These are phyloP conservation scores for Eulacestoma nigropectus DNA, from an alignment of 2,113 vertebrate genomes.

Conservation along the genomic window DNA sequence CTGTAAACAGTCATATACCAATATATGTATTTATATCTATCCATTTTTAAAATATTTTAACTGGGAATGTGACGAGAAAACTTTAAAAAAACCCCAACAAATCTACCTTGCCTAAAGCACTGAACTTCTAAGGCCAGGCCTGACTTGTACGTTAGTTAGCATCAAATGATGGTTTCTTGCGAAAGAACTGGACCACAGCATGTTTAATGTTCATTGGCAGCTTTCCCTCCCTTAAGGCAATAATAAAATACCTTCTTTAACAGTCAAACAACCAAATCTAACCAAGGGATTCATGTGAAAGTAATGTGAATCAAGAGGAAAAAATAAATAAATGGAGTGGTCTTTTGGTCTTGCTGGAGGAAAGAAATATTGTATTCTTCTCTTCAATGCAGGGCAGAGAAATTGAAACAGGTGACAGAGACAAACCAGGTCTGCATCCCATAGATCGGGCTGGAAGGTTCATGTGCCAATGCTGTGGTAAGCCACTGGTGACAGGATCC, in stretches of 20 bases:
- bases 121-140: background rate
- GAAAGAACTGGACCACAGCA: background rate
- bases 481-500: conserved; percentile 2
- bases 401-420: background rate
- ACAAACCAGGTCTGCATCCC: background rate
- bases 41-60: background rate
- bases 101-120: background rate
- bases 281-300: background rate
- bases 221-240: background rate
- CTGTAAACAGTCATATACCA: background rate
- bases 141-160: background rate
- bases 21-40: background rate
- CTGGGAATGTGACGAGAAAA: background rate
- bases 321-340: background rate
- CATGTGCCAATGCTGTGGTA: background rate
- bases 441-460: background rate
- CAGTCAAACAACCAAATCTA: background rate
- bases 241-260: conserved; percentile 9
- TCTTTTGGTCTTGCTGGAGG: background rate
- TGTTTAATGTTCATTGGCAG: background rate
- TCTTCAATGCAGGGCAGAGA: background rate
- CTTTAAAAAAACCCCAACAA: rapidly evolving
- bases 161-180: background rate
- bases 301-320: background rate
- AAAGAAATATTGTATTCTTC: background rate